These are phyloP conservation scores for Tenthredo distinguenda DNA, from an alignment of 2,888 invertebrate species.

Conservation along the genomic window DNA sequence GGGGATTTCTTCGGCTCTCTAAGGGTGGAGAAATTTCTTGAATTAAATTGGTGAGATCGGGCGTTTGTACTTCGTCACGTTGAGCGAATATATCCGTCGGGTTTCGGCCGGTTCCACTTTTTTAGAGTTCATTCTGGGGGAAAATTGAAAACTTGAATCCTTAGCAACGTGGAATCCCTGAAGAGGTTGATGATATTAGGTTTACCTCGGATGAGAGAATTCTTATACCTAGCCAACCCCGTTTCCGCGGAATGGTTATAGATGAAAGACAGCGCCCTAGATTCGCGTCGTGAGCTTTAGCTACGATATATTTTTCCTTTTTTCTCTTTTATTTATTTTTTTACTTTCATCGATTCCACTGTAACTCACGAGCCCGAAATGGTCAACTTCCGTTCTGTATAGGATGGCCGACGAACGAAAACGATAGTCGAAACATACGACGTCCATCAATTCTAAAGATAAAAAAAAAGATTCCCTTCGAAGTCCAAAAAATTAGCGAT, in stretches of 20 bases:
- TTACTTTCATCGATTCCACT: background rate
- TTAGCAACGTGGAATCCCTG: constrained; percentile 7
- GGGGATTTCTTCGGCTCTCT: background rate
- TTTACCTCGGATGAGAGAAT: constrained; percentile 41
- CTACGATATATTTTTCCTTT: background rate
- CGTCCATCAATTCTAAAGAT: background rate
- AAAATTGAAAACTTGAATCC: constrained; percentile 39
- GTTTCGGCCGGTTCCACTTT: background rate
- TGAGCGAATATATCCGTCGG: background rate
- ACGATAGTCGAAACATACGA: background rate
- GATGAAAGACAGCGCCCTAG: constrained; percentile 22
- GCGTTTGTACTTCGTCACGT: background rate
- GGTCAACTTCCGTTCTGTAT: constrained; percentile 8
- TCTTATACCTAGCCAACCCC: constrained; percentile 11
- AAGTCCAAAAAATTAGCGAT: background rate
- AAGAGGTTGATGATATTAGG: constrained; percentile 26
- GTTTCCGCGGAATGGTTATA: constrained; percentile 11
- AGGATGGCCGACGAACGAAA: background rate
- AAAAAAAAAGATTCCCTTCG: background rate
- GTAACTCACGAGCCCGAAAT: background rate
- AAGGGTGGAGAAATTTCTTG: background rate
- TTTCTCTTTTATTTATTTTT: no score
- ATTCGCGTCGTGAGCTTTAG: background rate
- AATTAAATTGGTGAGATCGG: background rate
- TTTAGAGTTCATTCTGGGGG: constrained; percentile 2